Conservation (phyloP, 2,797 vertebrate species). For the Lagorchestes hirsutus region DNA sequence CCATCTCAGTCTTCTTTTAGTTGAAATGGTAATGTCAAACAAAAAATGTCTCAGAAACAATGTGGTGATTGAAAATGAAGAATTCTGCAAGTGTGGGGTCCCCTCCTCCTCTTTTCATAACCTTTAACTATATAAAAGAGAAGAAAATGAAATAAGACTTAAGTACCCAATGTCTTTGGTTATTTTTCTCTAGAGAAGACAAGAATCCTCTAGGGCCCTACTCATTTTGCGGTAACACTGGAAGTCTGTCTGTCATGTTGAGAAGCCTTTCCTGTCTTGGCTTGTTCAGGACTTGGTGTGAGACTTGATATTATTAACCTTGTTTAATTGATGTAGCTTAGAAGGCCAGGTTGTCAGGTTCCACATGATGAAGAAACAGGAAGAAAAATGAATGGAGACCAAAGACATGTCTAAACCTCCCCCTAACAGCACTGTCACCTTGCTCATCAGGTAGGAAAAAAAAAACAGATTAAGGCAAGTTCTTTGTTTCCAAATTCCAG, state of each 20-base stretch:
- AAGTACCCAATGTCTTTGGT: neutral
- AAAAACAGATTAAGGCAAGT: conserved; percentile 79
- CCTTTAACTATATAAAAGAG: neutral
- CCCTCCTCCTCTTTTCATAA: neutral
- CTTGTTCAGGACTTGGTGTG: conserved; percentile 76
- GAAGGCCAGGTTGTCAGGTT: conserved; percentile 81
- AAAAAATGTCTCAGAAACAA: neutral
- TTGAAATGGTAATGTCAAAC: neutral
- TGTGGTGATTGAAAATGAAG: neutral
- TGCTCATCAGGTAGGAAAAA: conserved; percentile 75
- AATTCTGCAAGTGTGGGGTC: neutral
- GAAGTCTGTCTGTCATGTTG: conserved; percentile 37
- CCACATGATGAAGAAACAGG: conserved; percentile 78
- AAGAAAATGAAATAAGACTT: neutral
- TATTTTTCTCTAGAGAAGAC: conserved; percentile 43
- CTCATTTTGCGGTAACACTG: conserved; percentile 64
- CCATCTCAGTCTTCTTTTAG: neutral
- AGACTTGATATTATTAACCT: conserved; percentile 75
- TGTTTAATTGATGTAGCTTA: conserved; percentile 81
- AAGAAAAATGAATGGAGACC: conserved; percentile 76
- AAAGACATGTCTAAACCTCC: conserved; percentile 81
- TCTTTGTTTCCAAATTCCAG: conserved; percentile 84
- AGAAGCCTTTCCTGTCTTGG: conserved; percentile 77
- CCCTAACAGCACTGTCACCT: conserved; percentile 65
- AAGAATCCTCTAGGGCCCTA: neutral